Evolutionary conservation across 2,888 invertebrate species (phyloP).

Genomic region (Diarsia dahlii): DNA sequence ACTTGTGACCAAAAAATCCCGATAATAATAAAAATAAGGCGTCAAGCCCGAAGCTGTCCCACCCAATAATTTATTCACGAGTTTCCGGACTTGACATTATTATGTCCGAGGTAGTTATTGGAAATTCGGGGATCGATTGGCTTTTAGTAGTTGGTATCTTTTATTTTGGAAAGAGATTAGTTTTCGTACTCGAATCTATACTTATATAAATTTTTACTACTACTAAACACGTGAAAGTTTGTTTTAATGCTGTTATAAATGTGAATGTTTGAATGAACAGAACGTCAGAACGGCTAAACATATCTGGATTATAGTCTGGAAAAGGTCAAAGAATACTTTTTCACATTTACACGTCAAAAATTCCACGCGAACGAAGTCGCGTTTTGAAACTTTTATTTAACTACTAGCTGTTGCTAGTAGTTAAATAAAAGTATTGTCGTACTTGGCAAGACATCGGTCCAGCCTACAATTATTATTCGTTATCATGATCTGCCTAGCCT

Average conservation of each 20-base stretch:
- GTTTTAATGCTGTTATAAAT: not conserved
- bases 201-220: too few relatives aligned
- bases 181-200: not conserved
- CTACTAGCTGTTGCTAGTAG: too few relatives aligned
- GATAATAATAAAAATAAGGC: constrained; percentile 33
- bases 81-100: constrained; percentile 29
- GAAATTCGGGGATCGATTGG: constrained; percentile 52
- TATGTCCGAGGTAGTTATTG: constrained; percentile 48
- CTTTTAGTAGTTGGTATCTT: constrained; percentile 21
- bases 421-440: too few relatives aligned
- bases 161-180: not conserved
- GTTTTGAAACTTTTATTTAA: too few relatives aligned
- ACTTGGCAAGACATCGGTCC: too few relatives aligned
- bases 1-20: not conserved
- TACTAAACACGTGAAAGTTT: not conserved
- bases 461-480: too few relatives aligned
- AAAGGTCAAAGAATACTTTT: too few relatives aligned
- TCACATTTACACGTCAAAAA: too few relatives aligned
- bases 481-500: too few relatives aligned
- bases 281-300: not conserved
- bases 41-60: not conserved
- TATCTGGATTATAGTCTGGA: not conserved
- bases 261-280: too few relatives aligned
- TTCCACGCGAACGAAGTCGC: too few relatives aligned
- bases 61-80: constrained; percentile 52